phyloP scores from a whole-genome alignment of 2,113 vertebrate species.

The Procavia capensis region DNA sequence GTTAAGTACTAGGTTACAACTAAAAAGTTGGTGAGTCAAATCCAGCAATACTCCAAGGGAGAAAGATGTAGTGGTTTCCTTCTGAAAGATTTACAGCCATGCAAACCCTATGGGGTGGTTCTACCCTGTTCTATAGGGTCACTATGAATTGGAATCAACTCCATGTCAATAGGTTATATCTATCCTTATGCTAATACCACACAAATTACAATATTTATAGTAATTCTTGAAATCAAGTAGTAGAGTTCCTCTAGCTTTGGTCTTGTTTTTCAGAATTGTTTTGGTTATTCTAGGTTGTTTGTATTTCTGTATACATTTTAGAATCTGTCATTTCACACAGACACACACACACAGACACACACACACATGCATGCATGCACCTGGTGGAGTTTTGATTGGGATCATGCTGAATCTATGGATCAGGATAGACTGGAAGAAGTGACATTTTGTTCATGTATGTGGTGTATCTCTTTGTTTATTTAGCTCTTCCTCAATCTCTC shows the following conservation, averaged over 20 bases:
- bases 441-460: neutral
- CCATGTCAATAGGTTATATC: neutral
- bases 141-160: neutral
- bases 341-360: neutral
- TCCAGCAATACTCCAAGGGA: neutral
- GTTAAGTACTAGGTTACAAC: neutral
- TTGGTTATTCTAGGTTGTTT: constrained; percentile 13
- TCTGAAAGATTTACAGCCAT: neutral
- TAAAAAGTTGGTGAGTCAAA: neutral
- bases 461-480: neutral
- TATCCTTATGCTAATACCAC: neutral
- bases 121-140: neutral
- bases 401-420: neutral
- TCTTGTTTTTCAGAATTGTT: neutral
- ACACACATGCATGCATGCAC: neutral
- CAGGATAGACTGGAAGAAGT: neutral
- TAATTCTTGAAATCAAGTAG: neutral
- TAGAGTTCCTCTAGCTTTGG: neutral
- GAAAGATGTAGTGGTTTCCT: neutral
- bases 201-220: neutral
- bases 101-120: neutral
- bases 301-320: neutral
- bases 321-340: neutral
- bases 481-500: neutral
- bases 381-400: neutral